Base-by-base conservation (phyloP, 2,888 invertebrate genomes). In the Liodrosophila aerea region DNA sequence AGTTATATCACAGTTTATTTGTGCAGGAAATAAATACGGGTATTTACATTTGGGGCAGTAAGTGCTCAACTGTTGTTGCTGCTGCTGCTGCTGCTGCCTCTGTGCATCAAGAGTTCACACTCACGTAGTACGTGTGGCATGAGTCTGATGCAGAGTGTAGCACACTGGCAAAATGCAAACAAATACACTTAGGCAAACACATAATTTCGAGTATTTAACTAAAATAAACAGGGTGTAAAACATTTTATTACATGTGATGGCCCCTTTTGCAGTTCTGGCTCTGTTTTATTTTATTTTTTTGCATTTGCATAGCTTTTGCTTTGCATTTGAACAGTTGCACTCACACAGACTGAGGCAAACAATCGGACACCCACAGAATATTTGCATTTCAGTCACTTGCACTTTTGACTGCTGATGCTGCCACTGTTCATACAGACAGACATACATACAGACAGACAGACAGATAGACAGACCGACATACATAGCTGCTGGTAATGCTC, bases 161-260 rank as follows among this genome's bases (percentile, higher is more conserved):
- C 59, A 49, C 31, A 36, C 58, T 54, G 36, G 30, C 61, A 70
- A 57, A 67, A 73, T 77, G 81, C 70, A 73, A 80, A 82, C 82
- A 81, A 80, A 80, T 71, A 82, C 76, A 82, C 84, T 81, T 84
- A 66, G 74, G 62, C 74, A 82, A 82, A 82, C 82, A 85, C 82
- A 82, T 85, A 83, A 83, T 83, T 82, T 83, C 73, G 68, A 83
- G 85, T 82, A 85, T 85, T 83, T 83, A 83, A 85, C 85, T 85
- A 82, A 83, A 83, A 83, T 85, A 83, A 83, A 83, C 83, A 83
- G 82, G 68, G 80, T 83, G 85, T 83, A 78, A 83, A 83, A 85
- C 85, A 85, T 82, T 84, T 81, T 84, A 81, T 81, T 73, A 69
- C 83, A 74, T 63, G 72, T 68, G 58, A 36, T 62, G 50, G 7